Evolutionary conservation across 64 coral and sea anemone species (phyloP).

Genomic region (Montipora capricornis): DNA sequence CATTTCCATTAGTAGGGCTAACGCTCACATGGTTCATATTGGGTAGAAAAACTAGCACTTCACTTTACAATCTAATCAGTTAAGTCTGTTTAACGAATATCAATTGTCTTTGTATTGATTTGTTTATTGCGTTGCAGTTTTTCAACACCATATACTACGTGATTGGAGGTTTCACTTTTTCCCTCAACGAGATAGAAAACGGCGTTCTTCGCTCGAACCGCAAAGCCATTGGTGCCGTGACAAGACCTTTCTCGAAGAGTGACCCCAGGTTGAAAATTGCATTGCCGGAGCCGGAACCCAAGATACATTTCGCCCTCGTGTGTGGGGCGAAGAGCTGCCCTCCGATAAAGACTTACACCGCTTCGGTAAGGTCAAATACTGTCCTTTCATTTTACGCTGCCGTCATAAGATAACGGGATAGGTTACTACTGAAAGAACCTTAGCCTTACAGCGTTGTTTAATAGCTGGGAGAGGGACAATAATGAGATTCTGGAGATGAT

Average conservation of each 20-base stretch:
- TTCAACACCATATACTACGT: constrained; percentile 96
- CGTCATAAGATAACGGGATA: no score
- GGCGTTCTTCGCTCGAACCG: constrained; percentile 92
- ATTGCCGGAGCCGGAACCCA: constrained; percentile 84
- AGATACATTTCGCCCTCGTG: constrained; percentile 95
- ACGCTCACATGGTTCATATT: no score
- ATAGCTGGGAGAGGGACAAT: no score
- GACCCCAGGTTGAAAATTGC: constrained; percentile 88
- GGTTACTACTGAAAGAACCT: no score
- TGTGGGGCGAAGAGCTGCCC: constrained; percentile 99
- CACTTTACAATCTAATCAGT: no score
- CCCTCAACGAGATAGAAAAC: constrained; percentile 94
- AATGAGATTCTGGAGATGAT: no score
- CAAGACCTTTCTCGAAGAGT: constrained; percentile 81
- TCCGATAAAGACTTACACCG: constrained; percentile 95
- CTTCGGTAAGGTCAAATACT: constrained; percentile 58
- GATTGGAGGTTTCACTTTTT: constrained; percentile 88
- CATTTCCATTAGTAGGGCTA: no score
- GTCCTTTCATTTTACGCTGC: neutral
- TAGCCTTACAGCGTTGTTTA: no score
- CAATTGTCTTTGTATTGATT: neutral
- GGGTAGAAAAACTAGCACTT: no score
- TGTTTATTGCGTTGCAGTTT: constrained; percentile 78
- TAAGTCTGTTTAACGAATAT: no score
- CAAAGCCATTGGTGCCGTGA: constrained; percentile 83